These are phyloP conservation scores for Pseudoips prasinana DNA, from an alignment of 2,888 invertebrate genomes.

Conservation along the genomic window DNA sequence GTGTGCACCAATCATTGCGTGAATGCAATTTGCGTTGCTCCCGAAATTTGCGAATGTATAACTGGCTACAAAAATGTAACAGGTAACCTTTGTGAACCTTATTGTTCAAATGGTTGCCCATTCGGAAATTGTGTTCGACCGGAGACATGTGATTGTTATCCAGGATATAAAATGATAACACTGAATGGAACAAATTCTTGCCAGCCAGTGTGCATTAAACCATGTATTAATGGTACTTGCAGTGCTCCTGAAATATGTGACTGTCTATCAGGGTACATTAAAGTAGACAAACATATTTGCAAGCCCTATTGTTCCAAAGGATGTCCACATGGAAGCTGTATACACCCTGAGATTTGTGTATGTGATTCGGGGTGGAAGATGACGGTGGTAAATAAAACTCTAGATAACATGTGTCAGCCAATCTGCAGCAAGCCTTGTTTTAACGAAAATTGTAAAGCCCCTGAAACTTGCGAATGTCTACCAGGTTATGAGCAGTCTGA, in stretches of 20 bases:
- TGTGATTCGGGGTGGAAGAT: conserved; percentile 10
- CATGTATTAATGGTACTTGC: conserved; percentile 11
- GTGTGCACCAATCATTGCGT: conserved; percentile 9
- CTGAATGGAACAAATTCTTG: conserved; percentile 1
- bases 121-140: conserved; percentile 12
- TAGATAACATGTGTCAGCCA: conserved; percentile 2
- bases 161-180: conserved; percentile 9
- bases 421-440: conserved; percentile 7
- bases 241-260: conserved; percentile 11
- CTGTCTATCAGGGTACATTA: conserved; percentile 8
- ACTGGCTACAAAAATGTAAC: neutral
- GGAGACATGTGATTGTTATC: conserved; percentile 15
- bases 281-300: conserved; percentile 1
- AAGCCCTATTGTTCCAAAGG: conserved; percentile 6
- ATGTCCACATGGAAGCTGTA: conserved; percentile 7
- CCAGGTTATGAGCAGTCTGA: conserved; percentile 3
- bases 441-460: conserved; percentile 10
- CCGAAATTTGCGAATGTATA: conserved; percentile 6
- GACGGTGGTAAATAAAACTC: neutral
- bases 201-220: conserved; percentile 7
- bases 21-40: conserved; percentile 5
- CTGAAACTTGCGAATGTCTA: conserved; percentile 15
- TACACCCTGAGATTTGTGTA: conserved; percentile 5
- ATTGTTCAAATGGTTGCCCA: conserved; percentile 12
- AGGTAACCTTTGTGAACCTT: conserved; percentile 8